Base-by-base conservation (phyloP, 2,113 vertebrate species). In the rabbit (Oryctolagus cuniculus) region DNA sequence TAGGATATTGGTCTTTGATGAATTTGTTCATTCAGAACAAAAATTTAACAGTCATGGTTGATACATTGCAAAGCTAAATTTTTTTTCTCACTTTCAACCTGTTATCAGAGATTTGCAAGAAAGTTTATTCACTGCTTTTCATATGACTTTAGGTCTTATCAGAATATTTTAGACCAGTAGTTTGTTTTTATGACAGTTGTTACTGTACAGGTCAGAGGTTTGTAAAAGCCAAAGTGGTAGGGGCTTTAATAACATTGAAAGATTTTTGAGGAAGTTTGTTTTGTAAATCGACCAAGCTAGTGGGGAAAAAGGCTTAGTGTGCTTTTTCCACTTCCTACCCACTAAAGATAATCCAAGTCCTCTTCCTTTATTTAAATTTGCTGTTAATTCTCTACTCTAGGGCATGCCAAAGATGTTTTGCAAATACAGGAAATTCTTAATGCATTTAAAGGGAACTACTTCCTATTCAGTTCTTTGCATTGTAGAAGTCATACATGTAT, bases 221-320 rank as follows among this genome's bases (percentile, higher is more conserved):
- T 87, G 8, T 82, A 82, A 92, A 94, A 93, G 90, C 19, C 24
- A 69, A 70, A 61, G 15, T 77, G 21, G 72, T 88, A 92, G 49
- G 77, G 61, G 6, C 25, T 70, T 80, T 70, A 85, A 31, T 90
- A 90, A 53, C 31, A 38, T 63, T 58, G 51, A 49, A 95, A 95
- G 34, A 83, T 93, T 31, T 95, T 91, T 92, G 90, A 95, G 90
- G 96, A 96, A 95, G 72, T 94, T 94, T 87, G 70, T 94, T 93
- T 94, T 83, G 75, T 84, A n/a, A 89, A 36, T 93, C 95, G 92
- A 94, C 64, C 78, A 90, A 95, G 90, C 49, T 91, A 27, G 36
- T 77, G 25, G 27, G 36, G 5, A 73, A 84, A 82, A 90, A 85
- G 36, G 29, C 79, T 93, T 95, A 90, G 49, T 96, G 49, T 90